Evolutionary conservation across 2,888 invertebrate genomes (phyloP), one percentile per base, ranked within the genome.

Genomic region (Lasius platythorax): DNA sequence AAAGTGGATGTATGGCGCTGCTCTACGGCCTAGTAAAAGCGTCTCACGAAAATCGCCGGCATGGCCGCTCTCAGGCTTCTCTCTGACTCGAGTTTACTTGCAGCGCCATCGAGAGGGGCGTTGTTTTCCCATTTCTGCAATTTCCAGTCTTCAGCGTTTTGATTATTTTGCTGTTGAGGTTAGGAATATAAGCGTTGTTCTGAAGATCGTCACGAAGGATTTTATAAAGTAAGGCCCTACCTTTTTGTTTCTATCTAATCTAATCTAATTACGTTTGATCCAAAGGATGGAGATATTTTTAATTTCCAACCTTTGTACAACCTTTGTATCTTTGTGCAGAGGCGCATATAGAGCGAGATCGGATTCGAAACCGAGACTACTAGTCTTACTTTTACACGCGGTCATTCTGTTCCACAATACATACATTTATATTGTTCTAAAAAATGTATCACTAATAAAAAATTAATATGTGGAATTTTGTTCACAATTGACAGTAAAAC

Each of bases 401-500:
- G 0, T 33, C 8, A n/a, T 6, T 18, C 18, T 2, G 18, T 50
- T 33, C 4, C 8, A 1, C n/a, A n/a, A 53, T 53, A 53, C 0
- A 43, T 56, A 43, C 18, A 30, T 56, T 46, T 64, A 37, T 1
- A 40, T 28, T 15, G 18, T 18, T 50, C 8, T 40, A 30, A 12
- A 76, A 0, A 46, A 9, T 56, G 56, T n/a, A 18, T 23, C 33
- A 66, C 5, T n/a, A 23, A 3, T 12, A 12, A n/a, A 6, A 37
- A 68, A 70, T 33, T 43, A 70, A 67, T 23, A 23, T 6, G n/a
- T n/a, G 18, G 6, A 28, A 70, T 43, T 53, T 58, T 33, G 15
- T 58, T 23, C 1, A 63, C 15, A 70, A 66, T 88, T 86, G 0
- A 87, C 86, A 53, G 74, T 89, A 15, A 86, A 89, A 30, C 82